Percentiles rank a stretch among this genome's conserved stretches.
Evolutionary conservation across 2,888 invertebrate species (phyloP).

Genomic region (Luperina testacea): DNA sequence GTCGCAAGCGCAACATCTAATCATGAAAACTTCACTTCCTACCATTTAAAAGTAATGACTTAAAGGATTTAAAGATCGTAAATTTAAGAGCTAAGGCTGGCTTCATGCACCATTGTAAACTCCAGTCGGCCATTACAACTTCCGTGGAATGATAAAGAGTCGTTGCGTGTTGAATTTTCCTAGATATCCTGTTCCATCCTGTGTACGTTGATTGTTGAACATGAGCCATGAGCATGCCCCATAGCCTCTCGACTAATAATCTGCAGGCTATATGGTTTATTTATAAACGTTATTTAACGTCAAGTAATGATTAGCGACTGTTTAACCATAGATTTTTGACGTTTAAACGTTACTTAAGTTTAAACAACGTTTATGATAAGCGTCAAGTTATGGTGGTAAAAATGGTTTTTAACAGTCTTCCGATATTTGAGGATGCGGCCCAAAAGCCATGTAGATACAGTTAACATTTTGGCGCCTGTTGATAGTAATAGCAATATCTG

Average conservation of each 20-base stretch:
- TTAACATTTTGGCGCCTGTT: background rate
- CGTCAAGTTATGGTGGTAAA: background rate
- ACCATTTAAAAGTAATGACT: constrained; percentile 27
- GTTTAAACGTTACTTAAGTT: no score
- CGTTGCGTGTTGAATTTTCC: constrained; percentile 35
- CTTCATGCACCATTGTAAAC: constrained; percentile 44
- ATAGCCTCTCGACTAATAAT: background rate
- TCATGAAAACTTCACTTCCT: background rate
- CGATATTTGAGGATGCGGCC: background rate
- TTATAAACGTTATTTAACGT: background rate
- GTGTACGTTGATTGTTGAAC: constrained; percentile 19
- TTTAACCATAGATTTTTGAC: no score
- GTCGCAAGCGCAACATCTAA: background rate
- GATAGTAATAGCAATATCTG: background rate
- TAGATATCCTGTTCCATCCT: constrained; percentile 9
- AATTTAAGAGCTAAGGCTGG: constrained; percentile 29
- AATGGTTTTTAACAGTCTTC: background rate
- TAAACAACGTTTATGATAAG: no score
- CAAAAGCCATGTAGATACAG: background rate
- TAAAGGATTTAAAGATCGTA: constrained; percentile 35
- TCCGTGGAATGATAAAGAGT: constrained; percentile 54
- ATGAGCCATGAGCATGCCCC: background rate
- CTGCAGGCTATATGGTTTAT: background rate
- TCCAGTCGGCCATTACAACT: constrained; percentile 52
- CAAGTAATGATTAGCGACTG: no score